Evolutionary conservation across 2,888 invertebrate species (phyloP), one percentile per base, ranked within the genome.

Genomic region (Drosophila putrida): DNA sequence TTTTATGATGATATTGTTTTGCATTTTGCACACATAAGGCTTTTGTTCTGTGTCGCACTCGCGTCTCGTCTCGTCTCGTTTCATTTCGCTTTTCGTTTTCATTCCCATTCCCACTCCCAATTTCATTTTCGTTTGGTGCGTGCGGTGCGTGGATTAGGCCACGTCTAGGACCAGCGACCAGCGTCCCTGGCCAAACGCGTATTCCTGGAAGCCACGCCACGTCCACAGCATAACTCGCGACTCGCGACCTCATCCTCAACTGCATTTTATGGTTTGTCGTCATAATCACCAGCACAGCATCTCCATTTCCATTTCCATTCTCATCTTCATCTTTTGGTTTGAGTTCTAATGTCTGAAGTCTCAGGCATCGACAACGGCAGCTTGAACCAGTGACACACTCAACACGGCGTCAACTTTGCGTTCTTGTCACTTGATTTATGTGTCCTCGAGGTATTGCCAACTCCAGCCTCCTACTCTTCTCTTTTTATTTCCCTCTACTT

Each of bases 1-100:
- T 83, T 84, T 83, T 83, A 83, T 83, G 82, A 79, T 75, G 81
- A 83, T 83, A 86, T 83, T 83, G 87, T 86, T 86, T 86, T 83
- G 86, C 83, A 39, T 65, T 54, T 61, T 36, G 61, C 61, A 61
- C 61, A 61, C 81, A 25, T 84, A 71, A 69, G 80, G 77, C 75
- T 79, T 75, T 74, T 76, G 75, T 71, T 66, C 8, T 55, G 60
- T 59, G 53, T 63, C 65, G 39, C 49, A 49, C 55, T 47, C 62
- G 35, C 46, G 38, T 53, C 20, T 53, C 67, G 60, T 50, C 51
- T 66, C 46, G 38, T 53, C 20, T 53, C 67, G 60, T 50, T 55
- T 66, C 71, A 31, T 59, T 58, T 58, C 51, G 35, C 20, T 28
- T 74, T 65, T 57, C 47, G 20, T 47, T 27, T 8, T 6, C 47